Evolutionary conservation across 2,113 vertebrate species (phyloP).

Genomic region (Tragulus kanchil): DNA sequence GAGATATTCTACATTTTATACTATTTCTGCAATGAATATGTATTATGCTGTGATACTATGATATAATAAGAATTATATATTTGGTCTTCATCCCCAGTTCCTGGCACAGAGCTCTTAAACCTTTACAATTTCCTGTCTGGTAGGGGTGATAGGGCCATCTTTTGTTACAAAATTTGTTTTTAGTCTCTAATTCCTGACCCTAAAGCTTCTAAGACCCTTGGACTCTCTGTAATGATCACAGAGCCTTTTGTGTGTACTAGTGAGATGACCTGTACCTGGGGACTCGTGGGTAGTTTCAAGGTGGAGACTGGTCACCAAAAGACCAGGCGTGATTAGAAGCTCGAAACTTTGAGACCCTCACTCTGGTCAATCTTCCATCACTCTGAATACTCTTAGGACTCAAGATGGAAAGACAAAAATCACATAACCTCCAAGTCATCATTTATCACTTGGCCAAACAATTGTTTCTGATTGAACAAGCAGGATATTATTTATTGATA

Average conservation of each 20-base stretch:
- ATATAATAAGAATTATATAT: background rate
- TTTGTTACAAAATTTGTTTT: background rate
- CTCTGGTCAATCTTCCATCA: conserved; percentile 63
- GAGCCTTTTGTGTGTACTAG: background rate
- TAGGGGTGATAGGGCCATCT: background rate
- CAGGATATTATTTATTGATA: conserved; percentile 44
- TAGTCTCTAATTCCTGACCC: background rate
- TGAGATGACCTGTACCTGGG: background rate
- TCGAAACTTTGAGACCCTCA: background rate
- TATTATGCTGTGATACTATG: background rate
- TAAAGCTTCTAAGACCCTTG: background rate
- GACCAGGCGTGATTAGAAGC: background rate
- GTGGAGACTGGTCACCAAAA: background rate
- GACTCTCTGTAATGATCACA: background rate
- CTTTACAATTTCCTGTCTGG: background rate
- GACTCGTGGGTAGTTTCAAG: background rate
- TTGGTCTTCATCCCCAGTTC: background rate
- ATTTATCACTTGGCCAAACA: conserved; percentile 60
- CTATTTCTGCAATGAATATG: background rate
- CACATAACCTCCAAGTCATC: conserved; percentile 43
- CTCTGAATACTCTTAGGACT: conserved; percentile 51
- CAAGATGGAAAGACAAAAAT: conserved; percentile 50
- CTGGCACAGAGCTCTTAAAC: background rate
- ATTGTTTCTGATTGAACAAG: conserved; percentile 55
- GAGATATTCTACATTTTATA: background rate